Percentiles rank a stretch among this genome's conserved stretches.
Conservation (phyloP, 2,888 invertebrate species). For the Dynastes grantii region DNA sequence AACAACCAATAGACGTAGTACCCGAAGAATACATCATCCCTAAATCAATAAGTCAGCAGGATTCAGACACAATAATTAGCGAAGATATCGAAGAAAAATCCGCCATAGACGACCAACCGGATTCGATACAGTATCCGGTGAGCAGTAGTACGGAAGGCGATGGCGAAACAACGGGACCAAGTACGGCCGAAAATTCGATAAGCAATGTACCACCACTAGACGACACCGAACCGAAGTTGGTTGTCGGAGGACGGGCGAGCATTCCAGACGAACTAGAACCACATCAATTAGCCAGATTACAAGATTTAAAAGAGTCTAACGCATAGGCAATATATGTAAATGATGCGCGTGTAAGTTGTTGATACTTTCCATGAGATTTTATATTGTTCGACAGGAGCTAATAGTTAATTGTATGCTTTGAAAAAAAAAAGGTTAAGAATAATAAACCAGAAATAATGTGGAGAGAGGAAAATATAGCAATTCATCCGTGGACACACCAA, state of each 20-base stretch:
- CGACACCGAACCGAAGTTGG: conserved; percentile 75
- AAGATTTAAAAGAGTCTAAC: conserved; percentile 92
- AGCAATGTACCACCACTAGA: conserved; percentile 68
- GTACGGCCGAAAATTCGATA: conserved; percentile 77
- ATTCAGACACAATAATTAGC: conserved; percentile 48
- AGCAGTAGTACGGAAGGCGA: conserved; percentile 81
- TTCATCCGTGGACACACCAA: conserved; percentile 51
- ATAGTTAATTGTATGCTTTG: conserved; percentile 62
- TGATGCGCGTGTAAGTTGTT: conserved; percentile 56
- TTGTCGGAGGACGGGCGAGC: conserved; percentile 85
- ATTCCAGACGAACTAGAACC: conserved; percentile 93
- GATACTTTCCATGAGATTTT: conserved; percentile 56
- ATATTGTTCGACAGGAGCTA: conserved; percentile 54
- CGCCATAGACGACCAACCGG: conserved; percentile 73
- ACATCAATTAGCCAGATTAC: conserved; percentile 89
- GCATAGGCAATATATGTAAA: conserved; percentile 74
- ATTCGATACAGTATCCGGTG: conserved; percentile 75
- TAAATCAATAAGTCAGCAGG: conserved; percentile 37
- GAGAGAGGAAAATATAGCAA: conserved; percentile 20
- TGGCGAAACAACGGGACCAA: conserved; percentile 76
- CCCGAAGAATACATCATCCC: conserved; percentile 11
- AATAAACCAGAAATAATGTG: too few species aligned
- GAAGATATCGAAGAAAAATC: conserved; percentile 68
- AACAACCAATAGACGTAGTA: not conserved
- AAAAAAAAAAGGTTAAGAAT: conserved; percentile 42